phyloP scores from a whole-genome alignment of 1,140 invertebrate species.

The Saxidomus purpurata region DNA sequence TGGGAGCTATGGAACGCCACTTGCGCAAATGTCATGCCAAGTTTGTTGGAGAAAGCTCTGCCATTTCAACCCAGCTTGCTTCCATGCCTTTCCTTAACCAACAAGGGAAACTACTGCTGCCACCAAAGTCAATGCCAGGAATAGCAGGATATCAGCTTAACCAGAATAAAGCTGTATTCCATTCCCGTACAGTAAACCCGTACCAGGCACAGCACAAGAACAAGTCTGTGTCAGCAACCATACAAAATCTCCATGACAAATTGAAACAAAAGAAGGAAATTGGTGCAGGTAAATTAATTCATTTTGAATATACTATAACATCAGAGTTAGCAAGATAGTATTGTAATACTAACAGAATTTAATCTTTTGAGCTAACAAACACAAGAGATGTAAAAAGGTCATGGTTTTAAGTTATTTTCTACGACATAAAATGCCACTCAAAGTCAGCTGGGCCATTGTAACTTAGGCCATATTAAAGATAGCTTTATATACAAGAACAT shows the following conservation, averaged over 20 bases:
- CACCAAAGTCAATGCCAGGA: neutral
- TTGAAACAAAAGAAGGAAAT: constrained; percentile 51
- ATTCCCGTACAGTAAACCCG: neutral
- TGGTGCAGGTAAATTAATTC: neutral
- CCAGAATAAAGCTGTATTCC: neutral
- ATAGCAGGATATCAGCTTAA: neutral
- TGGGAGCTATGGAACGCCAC: constrained; percentile 67
- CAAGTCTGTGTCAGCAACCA: constrained; percentile 48
- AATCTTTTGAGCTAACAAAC: no score
- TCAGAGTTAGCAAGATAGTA: no score
- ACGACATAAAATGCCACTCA: no score
- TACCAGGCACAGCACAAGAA: neutral
- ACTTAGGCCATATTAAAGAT: no score
- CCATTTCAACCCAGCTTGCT: constrained; percentile 6
- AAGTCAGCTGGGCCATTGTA: no score
- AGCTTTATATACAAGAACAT: no score
- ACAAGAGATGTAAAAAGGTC: no score
- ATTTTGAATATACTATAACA: no score
- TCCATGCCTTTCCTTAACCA: constrained; percentile 32
- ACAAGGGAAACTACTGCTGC: constrained; percentile 36
- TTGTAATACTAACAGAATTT: no score
- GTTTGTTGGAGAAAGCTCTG: constrained; percentile 29
- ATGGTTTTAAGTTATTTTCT: neutral
- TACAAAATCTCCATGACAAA: constrained; percentile 63
- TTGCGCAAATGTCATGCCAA: constrained; percentile 68